Base-by-base conservation (phyloP, 2,888 invertebrate species). In the Lasiommata megera region DNA sequence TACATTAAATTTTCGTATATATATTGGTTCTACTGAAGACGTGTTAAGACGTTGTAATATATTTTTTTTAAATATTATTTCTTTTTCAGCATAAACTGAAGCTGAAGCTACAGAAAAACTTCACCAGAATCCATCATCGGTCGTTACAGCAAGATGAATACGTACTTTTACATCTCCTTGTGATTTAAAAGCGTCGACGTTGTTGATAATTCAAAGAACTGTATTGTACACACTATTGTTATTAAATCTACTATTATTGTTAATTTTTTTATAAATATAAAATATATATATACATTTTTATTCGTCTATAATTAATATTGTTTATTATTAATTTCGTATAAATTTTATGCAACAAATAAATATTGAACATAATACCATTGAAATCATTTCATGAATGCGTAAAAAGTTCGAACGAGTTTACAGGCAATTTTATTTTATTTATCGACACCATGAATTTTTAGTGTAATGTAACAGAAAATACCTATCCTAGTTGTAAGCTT, bases 1-100 rank as follows among this genome's bases (percentile, higher is more conserved):
- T n/a, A n/a, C n/a, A n/a, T n/a, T n/a, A n/a, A n/a, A n/a, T n/a
- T n/a, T n/a, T n/a, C n/a, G n/a, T n/a, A n/a, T n/a, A n/a, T n/a
- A n/a, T n/a, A n/a, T n/a, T n/a, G n/a, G n/a, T n/a, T n/a, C n/a
- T n/a, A n/a, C n/a, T n/a, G n/a, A n/a, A n/a, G n/a, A n/a, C n/a
- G n/a, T n/a, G n/a, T n/a, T n/a, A n/a, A n/a, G n/a, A n/a, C n/a
- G n/a, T n/a, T n/a, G n/a, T n/a, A n/a, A n/a, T n/a, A n/a, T n/a
- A n/a, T n/a, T n/a, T n/a, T n/a, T 34, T 9, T n/a, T 38, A 8
- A 17, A 18, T 17, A 12, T 1, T 23, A 12, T 14, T 41, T 14
- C 43, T 51, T 38, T 61, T 53, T 1, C 56, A 61, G 61, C 58
- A 50, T 58, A 31, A 58, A 41, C n/a, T 12, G 52, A 40, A 53